Evolutionary conservation across 2,888 invertebrate species (phyloP), one percentile per base, ranked within the genome.

Genomic region (Chrysodeixis includens): DNA sequence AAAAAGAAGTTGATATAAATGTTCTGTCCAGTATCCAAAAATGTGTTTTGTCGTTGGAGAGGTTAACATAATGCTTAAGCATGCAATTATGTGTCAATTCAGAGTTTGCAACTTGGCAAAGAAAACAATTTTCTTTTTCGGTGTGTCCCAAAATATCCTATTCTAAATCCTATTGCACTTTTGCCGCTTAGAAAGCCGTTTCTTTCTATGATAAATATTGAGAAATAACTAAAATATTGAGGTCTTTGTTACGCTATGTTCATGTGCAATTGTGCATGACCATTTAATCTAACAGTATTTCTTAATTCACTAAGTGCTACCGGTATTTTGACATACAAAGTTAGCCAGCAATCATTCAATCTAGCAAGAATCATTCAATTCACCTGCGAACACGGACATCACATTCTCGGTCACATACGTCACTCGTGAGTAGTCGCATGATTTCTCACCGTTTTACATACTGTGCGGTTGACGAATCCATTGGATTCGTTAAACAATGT

Each of bases 281-380:
- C 35, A 35, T 14, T 12, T 12, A 12, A 35, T 35, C 12, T 40
- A 12, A 35, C 12, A 20, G n/a, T 2, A 18, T 12, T 46, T 14
- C 32, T 56, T 12, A 18, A 18, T 4, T 30, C 12, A 12, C 20
- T 32, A 9, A 30, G 22, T 22, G 18, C 18, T 52, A 10, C 26
- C 46, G 14, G 20, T 58, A 35, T 60, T 54, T 64, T 20, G 32
- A 40, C 56, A 55, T 60, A 49, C 56, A 35, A 62, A 40, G 30
- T 54, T 49, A 30, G 58, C 9, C 32, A 49, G 53, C 22, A 74
- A 74, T 74, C 77, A 62, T 77, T 77, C 62, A 73, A 74, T 73
- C 57, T 8, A 16, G 46, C 10, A 49, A 49, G 52, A 76, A n/a
- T 30, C 73, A 53, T 73, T 76, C 68, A 73, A 52, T 26, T 26